phyloP scores from a whole-genome alignment of 2,888 invertebrate species.

The Tachystola acroxantha region DNA sequence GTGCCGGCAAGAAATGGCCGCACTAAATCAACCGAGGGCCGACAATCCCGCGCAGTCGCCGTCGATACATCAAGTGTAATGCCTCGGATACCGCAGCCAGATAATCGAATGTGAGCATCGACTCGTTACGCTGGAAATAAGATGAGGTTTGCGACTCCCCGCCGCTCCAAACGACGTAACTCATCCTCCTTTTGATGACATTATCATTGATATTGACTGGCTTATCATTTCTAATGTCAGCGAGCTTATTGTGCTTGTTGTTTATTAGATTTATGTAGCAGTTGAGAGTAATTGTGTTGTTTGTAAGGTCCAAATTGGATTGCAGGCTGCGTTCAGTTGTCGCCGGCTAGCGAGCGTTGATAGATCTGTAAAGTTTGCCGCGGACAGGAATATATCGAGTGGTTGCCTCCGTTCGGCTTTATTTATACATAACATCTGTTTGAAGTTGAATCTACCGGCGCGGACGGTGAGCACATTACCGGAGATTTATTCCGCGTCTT shows the following conservation, averaged over 20 bases:
- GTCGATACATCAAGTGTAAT: conserved; percentile 76
- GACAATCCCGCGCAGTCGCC: conserved; percentile 73
- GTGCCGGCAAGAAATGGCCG: conserved; percentile 72
- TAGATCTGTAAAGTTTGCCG: conserved; percentile 77
- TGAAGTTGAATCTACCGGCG: conserved; percentile 76
- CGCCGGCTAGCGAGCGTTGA: conserved; percentile 50
- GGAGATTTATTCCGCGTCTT: conserved; percentile 78
- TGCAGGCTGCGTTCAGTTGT: conserved; percentile 39
- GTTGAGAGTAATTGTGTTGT: conserved; percentile 18
- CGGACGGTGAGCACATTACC: conserved; percentile 74
- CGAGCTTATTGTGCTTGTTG: conserved; percentile 3
- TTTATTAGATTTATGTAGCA: conserved; percentile 9
- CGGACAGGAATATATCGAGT: conserved; percentile 77
- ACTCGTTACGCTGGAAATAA: conserved; percentile 76
- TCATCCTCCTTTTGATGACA: conserved; percentile 23
- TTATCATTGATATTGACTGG: conserved; percentile 36
- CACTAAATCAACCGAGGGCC: conserved; percentile 71
- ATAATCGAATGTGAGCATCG: conserved; percentile 78
- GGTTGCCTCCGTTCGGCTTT: conserved; percentile 77
- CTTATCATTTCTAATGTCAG: conserved; percentile 17
- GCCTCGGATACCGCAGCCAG: conserved; percentile 75
- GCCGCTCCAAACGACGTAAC: conserved; percentile 44
- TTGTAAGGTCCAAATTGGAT: conserved; percentile 47
- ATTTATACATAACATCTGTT: conserved; percentile 78
- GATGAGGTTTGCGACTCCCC: conserved; percentile 61